Base-by-base conservation (phyloP, 35 echinoderm and acorn worm species). In the Eucidaris tribuloides region DNA sequence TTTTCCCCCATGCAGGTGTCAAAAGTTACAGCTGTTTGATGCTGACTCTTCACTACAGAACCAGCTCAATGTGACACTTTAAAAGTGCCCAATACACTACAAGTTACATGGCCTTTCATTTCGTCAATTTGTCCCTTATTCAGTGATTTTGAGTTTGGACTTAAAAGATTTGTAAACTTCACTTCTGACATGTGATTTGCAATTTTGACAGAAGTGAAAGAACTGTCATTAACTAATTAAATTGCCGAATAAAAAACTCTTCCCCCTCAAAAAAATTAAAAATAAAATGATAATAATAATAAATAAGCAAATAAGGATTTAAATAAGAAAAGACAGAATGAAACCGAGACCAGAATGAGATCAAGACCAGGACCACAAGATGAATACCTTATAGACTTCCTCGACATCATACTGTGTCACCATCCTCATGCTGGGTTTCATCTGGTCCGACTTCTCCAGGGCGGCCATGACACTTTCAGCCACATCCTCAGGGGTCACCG, bases 401-500 rank as follows among this genome's bases (percentile, higher is more conserved):
- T 84, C 65, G 0, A 60, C 40, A 50, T 90, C 72, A 55, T 77
- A 84, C 35, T 90, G 46, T 39, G 58, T 32, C 3, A 90, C 29
- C 27, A 81, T 81, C 32, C 88, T 59, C 29, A 90, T 68, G 59
- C 58, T 90, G 3, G 88, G 88, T 30, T 79, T 62, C 30, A 83
- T 39, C 25, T 50, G 44, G 17, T 90, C 81, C 0, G 80, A 81
- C 18, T 44, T 32, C 72, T 63, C 25, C 19, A 90, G 45, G 22
- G 64, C 81, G 62, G 57, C 54, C 24, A 90, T 90, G 9, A 68
- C 81, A 19, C 58, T 76, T 36, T 84, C 66, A 15, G 88, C 88
- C 31, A 90, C 81, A 44, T 90, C 81, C 7, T 46, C 54, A 32
- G 88, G 88, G 5, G 88, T 90, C 6, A 90, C 36, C 39, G 77